These are phyloP conservation scores for Phylloscopus trochiloides DNA, from an alignment of 2,113 vertebrate species.

Conservation along the genomic window DNA sequence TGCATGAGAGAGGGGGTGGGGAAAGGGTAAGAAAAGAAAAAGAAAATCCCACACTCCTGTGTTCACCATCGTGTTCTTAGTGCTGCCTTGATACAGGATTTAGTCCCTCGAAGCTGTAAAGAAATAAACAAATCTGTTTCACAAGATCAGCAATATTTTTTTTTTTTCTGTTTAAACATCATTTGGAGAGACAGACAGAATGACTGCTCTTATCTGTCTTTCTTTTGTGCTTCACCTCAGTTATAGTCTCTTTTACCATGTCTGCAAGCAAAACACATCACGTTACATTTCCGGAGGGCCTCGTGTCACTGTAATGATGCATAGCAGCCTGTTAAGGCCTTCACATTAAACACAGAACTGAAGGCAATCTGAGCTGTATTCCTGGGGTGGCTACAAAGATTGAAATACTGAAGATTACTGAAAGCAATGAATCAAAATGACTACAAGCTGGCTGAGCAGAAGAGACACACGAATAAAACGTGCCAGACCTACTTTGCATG, in stretches of 20 bases:
- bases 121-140: background rate
- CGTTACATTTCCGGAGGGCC: background rate
- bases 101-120: background rate
- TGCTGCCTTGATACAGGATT: background rate
- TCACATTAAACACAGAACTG: background rate
- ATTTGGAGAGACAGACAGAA: background rate
- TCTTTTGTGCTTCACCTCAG: background rate
- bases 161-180: background rate
- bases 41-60: background rate
- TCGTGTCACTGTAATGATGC: background rate
- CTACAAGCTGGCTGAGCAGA: background rate
- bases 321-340: background rate
- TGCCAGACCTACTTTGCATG: background rate
- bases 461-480: background rate
- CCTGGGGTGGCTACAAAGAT: background rate
- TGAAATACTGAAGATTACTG: constrained; percentile 2
- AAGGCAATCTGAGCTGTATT: background rate
- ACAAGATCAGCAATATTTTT: background rate
- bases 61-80: background rate
- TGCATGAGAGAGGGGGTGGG: rapidly evolving
- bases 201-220: constrained; percentile 1
- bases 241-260: background rate
- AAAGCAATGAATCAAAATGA: constrained; percentile 19
- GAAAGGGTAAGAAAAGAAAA: background rate
- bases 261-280: background rate